Evolutionary conservation across 2,797 vertebrate genomes (phyloP), one percentile per base, ranked within the genome.

Genomic region (Poecilia gillii): DNA sequence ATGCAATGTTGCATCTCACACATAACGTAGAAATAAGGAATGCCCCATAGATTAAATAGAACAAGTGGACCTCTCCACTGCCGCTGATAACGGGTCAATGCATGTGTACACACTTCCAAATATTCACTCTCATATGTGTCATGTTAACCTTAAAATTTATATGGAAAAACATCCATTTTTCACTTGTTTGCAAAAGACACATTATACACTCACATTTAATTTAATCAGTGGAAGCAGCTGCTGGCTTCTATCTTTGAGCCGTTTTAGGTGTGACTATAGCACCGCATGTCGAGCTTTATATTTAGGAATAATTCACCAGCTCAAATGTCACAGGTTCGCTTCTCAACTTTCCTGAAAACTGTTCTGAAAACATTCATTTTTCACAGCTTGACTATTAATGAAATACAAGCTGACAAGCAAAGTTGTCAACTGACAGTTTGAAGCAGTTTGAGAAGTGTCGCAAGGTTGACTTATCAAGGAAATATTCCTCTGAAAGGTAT

Each of bases 1-100:
- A 71, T 71, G 68, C 46, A 71, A 71, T 46, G 46, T 70, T 70
- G 39, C 66, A 70, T 25, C 13, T 71, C 43, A 71, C 41, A 36
- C 25, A 46, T 46, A 46, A 46, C 43, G 28, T 28, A 28, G 68
- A 71, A n/a, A 71, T 71, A 45, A 71, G 28, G 25, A 71, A 71
- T 71, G 23, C 66, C 39, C 66, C 18, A 70, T 43, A 43, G 66
- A 43, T 70, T 43, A 70, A 41, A 43, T 43, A 25, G 41, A 70
- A 70, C 39, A 43, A 43, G 66, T 70, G 66, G 11, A 43, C 66
- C 11, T 70, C 39, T 70, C 39, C 36, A 62, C 31, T 62, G 31
- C 1, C 2, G 2, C n/a, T 20, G 31, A 64, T 33, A 33, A 16
- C 18, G 4, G 8, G 36, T 68, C 20, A 66, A 66, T 66, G 62